These are phyloP conservation scores for Pogoniulus pusillus DNA, from an alignment of 2,797 vertebrate genomes.

Conservation along the genomic window DNA sequence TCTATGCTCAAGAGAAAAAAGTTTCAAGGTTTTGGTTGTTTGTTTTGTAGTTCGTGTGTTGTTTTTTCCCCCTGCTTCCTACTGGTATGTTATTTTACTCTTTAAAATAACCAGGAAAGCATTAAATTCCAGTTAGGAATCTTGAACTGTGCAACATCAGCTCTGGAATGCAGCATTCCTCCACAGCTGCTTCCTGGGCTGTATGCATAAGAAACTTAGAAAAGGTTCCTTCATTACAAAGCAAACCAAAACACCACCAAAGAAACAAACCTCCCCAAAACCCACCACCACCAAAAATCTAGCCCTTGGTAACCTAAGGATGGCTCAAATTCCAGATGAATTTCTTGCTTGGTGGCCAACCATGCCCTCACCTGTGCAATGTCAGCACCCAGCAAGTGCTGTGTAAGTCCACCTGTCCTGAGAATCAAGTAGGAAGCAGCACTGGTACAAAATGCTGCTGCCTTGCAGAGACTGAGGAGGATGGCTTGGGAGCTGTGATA, in stretches of 20 bases:
- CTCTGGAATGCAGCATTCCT: background rate
- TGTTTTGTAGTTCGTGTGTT: no score
- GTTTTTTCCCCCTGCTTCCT: background rate
- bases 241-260: accelerated
- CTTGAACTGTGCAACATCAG: background rate
- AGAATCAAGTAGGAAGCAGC: accelerated
- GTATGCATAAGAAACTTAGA: accelerated
- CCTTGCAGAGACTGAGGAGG: background rate
- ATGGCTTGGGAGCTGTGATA: background rate
- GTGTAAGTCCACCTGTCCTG: accelerated
- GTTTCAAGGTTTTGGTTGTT: background rate
- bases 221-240: background rate
- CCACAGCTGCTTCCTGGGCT: background rate
- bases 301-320: accelerated
- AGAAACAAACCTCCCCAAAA: no score
- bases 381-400: accelerated
- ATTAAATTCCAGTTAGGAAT: background rate
- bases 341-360: background rate
- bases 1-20: background rate
- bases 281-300: no score
- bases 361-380: accelerated
- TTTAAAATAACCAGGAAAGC: background rate
- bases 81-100: accelerated
- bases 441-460: accelerated
- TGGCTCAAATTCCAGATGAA: background rate